Conservation (phyloP, 2,888 invertebrate species). For the Pollenia griseotomentosa region DNA sequence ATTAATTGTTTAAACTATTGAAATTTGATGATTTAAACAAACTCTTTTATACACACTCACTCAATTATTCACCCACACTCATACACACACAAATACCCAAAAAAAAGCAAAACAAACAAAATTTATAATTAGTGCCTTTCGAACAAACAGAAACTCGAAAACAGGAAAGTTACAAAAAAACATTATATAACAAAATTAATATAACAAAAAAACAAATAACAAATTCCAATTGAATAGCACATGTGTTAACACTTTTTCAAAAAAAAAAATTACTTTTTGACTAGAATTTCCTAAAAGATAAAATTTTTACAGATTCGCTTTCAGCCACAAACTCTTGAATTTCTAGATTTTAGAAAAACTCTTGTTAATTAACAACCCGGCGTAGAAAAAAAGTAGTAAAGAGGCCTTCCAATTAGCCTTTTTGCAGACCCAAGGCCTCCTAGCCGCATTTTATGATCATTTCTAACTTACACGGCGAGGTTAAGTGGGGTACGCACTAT, state of each 20-base stretch:
- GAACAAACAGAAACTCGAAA: conserved; percentile 62
- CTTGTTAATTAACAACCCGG: too few relatives aligned
- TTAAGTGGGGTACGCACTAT: too few relatives aligned
- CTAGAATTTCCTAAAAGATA: conserved; percentile 9
- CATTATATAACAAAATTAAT: conserved; percentile 23
- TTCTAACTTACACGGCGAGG: too few relatives aligned
- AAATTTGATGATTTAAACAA: conserved; percentile 10
- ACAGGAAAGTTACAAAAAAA: conserved; percentile 57
- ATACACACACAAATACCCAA: not conserved
- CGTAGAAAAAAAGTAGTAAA: too few relatives aligned
- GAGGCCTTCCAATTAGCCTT: too few relatives aligned
- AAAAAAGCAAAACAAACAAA: conserved; percentile 36
- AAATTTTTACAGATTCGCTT: too few relatives aligned
- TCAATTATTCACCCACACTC: not conserved
- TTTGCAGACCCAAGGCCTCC: too few relatives aligned
- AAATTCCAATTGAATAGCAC: conserved; percentile 64
- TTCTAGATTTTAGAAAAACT: not conserved
- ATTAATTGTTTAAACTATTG: conserved; percentile 11
- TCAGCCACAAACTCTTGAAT: not conserved
- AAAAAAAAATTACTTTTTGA: conserved; percentile 24
- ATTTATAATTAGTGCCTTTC: conserved; percentile 72
- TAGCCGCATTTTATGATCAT: too few relatives aligned
- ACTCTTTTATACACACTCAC: not conserved
- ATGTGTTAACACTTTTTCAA: conserved; percentile 37
- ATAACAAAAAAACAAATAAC: conserved; percentile 21